A percentile compares a stretch with the other conserved stretches of the same genome.
These are phyloP conservation scores for Chiroxiphia lanceolata DNA, from an alignment of 2,797 vertebrate genomes.

Conservation along the genomic window DNA sequence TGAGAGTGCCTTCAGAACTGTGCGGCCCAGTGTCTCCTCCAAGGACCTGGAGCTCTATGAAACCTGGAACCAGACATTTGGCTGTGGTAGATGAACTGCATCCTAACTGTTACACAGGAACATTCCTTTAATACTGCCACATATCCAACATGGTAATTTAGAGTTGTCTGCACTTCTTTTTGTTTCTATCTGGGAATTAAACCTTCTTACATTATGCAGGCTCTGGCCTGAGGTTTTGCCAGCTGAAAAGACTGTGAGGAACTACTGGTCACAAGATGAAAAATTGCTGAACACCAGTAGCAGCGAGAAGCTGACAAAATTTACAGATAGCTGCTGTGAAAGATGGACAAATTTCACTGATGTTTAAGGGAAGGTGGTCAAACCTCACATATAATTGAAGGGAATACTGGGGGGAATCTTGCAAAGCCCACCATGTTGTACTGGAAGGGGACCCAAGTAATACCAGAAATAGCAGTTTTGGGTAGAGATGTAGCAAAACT, in stretches of 20 bases:
- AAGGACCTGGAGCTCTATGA: constrained; percentile 92
- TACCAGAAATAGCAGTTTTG: neutral
- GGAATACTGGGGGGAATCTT: neutral
- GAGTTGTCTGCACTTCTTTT: neutral
- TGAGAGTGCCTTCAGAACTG: constrained; percentile 87
- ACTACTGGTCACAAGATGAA: accelerated
- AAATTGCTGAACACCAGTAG: neutral
- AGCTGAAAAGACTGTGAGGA: neutral
- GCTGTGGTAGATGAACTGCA: constrained; percentile 84
- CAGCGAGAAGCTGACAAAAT: neutral
- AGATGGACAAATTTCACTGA: neutral
- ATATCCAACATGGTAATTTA: accelerated
- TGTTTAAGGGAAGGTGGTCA: neutral
- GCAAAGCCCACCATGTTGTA: neutral
- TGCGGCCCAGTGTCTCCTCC: constrained; percentile 89
- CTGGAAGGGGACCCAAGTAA: neutral
- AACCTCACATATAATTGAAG: neutral
- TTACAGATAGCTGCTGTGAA: neutral
- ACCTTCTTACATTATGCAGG: neutral
- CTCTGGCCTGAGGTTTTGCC: neutral
- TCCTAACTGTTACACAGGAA: accelerated
- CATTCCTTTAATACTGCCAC: accelerated
- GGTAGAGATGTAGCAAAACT: neutral
- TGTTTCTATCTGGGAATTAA: neutral
- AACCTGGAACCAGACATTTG: constrained; percentile 93